Evolutionary conservation across 2,888 invertebrate species (phyloP).

Genomic region (Standfussiana lucernea): DNA sequence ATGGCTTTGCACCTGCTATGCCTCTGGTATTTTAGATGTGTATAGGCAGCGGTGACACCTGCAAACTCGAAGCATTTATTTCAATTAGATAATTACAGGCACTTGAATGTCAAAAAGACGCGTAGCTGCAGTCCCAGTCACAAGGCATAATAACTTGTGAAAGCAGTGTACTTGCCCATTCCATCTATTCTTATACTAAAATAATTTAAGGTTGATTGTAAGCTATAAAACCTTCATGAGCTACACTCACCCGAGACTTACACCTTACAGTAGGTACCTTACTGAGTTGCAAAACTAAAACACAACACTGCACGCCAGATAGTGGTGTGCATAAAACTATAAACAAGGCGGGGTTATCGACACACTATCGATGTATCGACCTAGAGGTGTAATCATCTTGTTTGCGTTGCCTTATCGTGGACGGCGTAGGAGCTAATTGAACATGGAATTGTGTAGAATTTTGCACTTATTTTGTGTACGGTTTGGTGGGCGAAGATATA

Average conservation of each 20-base stretch:
- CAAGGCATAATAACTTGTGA: no score
- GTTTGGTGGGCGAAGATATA: background rate
- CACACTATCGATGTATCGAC: constrained; percentile 57
- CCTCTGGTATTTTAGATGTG: background rate
- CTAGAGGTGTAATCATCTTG: constrained; percentile 43
- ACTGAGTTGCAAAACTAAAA: background rate
- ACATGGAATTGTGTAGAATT: constrained; percentile 17
- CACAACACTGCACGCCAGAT: constrained; percentile 20
- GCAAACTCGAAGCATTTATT: no score
- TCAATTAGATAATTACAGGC: no score
- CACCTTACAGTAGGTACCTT: background rate
- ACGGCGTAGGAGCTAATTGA: constrained; percentile 26
- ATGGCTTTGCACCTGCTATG: background rate
- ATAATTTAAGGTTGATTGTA: no score
- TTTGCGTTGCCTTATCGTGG: constrained; percentile 48
- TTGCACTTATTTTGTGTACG: constrained; percentile 2
- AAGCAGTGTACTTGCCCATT: no score
- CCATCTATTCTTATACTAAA: no score
- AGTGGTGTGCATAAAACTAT: constrained; percentile 31
- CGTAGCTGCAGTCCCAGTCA: no score
- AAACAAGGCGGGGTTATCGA: constrained; percentile 66
- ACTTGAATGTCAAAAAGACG: no score
- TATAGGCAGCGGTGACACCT: no score
- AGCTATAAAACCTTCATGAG: no score
- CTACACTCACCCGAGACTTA: background rate